These are phyloP conservation scores for Polypedilum pembai DNA, from an alignment of 1,140 invertebrate species.

Conservation along the genomic window DNA sequence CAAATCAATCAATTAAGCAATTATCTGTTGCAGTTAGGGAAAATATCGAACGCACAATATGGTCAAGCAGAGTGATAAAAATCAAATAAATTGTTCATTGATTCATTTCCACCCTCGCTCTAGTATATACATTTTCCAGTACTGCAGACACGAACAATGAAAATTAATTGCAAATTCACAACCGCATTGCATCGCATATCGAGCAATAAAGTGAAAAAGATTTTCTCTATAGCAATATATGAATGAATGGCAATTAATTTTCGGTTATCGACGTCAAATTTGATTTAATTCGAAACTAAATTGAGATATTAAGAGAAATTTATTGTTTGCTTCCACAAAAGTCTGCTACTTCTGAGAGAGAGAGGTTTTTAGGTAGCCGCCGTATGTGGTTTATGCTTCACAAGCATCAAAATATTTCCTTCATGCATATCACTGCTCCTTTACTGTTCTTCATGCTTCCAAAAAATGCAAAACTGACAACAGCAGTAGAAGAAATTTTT, in stretches of 20 bases:
- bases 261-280: constrained; percentile 10
- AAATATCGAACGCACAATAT: not conserved
- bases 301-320: constrained; percentile 19
- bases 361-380: not conserved
- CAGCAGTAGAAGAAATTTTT: not conserved
- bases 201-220: not conserved
- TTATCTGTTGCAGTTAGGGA: not conserved
- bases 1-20: constrained; percentile 18
- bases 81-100: not conserved
- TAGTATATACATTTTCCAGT: not conserved
- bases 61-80: not conserved
- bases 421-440: not conserved
- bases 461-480: not conserved
- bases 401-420: not conserved
- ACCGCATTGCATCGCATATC: constrained; percentile 9
- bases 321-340: constrained; percentile 18
- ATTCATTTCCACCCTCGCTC: constrained; percentile 1
- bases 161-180: constrained; percentile 23
- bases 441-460: constrained; percentile 2
- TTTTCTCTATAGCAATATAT: not conserved
- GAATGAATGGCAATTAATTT: not conserved
- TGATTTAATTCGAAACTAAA: constrained; percentile 12
- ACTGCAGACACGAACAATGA: not conserved
- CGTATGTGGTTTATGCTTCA: constrained; percentile 22
- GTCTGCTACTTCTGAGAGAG: not conserved